Conservation (phyloP, 2,113 vertebrate species). For the Brachypodius melanocephalos region DNA sequence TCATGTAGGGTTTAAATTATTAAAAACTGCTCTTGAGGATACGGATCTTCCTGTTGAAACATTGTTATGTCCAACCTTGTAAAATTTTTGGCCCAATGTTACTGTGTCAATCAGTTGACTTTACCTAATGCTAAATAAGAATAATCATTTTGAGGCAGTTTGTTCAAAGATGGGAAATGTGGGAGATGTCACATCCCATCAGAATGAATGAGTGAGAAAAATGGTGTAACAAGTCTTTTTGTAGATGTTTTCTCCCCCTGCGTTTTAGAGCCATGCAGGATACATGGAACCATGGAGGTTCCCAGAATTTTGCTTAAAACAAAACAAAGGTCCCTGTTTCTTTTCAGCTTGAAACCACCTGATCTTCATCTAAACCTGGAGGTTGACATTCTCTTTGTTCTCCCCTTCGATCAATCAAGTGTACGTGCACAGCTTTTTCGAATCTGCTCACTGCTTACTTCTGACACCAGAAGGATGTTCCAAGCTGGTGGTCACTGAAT, state of each 20-base stretch:
- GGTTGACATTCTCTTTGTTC: constrained; percentile 45
- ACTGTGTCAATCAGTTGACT: neutral
- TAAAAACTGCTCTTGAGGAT: neutral
- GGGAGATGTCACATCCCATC: neutral
- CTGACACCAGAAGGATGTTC: constrained; percentile 39
- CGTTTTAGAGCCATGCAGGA: neutral
- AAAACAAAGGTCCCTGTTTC: neutral
- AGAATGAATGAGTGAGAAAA: neutral
- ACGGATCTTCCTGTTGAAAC: neutral
- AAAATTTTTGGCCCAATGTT: neutral
- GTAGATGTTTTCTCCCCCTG: neutral
- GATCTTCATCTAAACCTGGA: constrained; percentile 48
- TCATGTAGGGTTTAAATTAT: neutral
- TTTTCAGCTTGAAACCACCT: constrained; percentile 41
- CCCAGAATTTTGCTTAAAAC: constrained; percentile 3
- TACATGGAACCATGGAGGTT: neutral
- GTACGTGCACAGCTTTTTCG: constrained; percentile 11
- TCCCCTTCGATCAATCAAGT: constrained; percentile 14
- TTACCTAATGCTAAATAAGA: neutral
- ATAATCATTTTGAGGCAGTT: neutral
- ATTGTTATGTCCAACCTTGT: accelerated
- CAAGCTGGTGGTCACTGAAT: constrained; percentile 45
- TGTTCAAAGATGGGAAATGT: neutral
- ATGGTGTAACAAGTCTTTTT: neutral
- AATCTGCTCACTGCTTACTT: constrained; percentile 29